These are phyloP conservation scores for Clostera curtula DNA, from an alignment of 2,888 invertebrate species.

Conservation along the genomic window DNA sequence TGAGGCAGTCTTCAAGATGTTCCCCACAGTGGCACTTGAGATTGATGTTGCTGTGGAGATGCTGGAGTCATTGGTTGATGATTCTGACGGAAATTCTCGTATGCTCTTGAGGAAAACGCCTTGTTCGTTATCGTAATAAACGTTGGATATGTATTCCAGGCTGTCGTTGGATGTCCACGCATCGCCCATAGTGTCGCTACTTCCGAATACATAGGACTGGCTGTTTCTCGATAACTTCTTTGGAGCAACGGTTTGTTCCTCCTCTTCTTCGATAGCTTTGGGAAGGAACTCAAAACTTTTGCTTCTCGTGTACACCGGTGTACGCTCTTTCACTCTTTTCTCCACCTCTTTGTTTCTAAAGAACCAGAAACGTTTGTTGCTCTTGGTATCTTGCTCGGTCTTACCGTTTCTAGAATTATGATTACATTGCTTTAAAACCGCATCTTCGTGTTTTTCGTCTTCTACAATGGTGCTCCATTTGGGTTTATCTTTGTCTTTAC, in stretches of 20 bases:
- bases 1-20: conserved; percentile 50
- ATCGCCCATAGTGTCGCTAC: conserved; percentile 49
- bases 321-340: conserved; percentile 31
- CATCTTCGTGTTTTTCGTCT: conserved; percentile 26
- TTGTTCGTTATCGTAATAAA: conserved; percentile 52
- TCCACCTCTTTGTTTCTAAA: conserved; percentile 50
- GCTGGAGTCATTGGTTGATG: conserved; percentile 45
- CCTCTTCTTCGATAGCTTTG: conserved; percentile 45
- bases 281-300: conserved; percentile 68
- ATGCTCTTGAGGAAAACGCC: conserved; percentile 54
- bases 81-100: conserved; percentile 44
- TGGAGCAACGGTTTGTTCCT: conserved; percentile 23
- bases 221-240: conserved; percentile 30
- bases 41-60: conserved; percentile 48
- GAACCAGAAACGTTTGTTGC: conserved; percentile 59
- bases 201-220: conserved; percentile 47
- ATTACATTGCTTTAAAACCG: conserved; percentile 5
- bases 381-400: conserved; percentile 43
- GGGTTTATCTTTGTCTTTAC: conserved; percentile 44
- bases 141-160: conserved; percentile 51
- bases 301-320: conserved; percentile 52
- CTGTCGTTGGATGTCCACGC: conserved; percentile 57
- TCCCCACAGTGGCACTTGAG: conserved; percentile 45
- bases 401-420: conserved; percentile 23
- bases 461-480: conserved; percentile 48